These are phyloP conservation scores for Trypoxylus dichotomus DNA, from an alignment of 1,140 invertebrate species.

Conservation along the genomic window DNA sequence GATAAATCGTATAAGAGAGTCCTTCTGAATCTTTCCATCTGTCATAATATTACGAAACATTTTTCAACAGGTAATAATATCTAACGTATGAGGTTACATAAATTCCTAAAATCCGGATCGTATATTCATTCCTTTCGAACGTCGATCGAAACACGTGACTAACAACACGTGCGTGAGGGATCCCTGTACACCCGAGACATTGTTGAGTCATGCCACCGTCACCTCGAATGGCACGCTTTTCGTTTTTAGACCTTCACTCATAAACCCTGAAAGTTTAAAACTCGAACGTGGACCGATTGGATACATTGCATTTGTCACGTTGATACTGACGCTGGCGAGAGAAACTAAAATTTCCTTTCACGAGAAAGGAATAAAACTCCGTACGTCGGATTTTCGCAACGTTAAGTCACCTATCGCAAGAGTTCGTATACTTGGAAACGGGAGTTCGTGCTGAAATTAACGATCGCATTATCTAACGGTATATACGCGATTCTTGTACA, in stretches of 20 bases:
- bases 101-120: neutral
- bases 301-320: conserved; percentile 17
- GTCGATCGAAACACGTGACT: neutral
- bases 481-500: too few relatives aligned
- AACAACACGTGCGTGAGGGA: neutral
- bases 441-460: too few relatives aligned
- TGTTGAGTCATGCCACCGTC: neutral
- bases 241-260: neutral
- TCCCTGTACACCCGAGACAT: neutral
- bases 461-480: too few relatives aligned
- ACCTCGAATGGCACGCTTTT: neutral
- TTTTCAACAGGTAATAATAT: too few relatives aligned
- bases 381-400: neutral
- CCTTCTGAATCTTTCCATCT: too few relatives aligned
- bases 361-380: neutral
- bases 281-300: neutral
- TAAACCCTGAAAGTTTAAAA: neutral
- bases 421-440: neutral
- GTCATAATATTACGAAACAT: too few relatives aligned
- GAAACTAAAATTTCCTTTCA: neutral
- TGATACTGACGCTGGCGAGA: neutral
- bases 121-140: neutral
- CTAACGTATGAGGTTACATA: too few relatives aligned
- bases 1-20: too few relatives aligned
- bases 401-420: neutral